Conservation (phyloP, 2,113 vertebrate species). For the Lagopus muta region DNA sequence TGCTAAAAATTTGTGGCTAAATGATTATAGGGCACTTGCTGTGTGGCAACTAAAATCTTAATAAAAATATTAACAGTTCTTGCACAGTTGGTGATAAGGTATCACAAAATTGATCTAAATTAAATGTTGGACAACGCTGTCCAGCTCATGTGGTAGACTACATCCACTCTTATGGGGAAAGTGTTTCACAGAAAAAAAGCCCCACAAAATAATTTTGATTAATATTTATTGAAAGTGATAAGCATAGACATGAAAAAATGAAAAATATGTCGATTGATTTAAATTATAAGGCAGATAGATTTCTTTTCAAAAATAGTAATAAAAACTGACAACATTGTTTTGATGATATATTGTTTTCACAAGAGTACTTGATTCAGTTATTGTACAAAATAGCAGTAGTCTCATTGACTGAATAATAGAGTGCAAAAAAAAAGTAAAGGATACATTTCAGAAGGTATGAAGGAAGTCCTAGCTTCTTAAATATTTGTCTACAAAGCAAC, state of each 20-base stretch:
- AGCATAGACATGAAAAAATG: background rate
- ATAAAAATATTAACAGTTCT: background rate
- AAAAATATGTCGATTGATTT: background rate
- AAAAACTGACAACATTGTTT: background rate
- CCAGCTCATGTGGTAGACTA: background rate
- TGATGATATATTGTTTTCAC: background rate
- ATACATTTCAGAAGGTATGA: conserved; percentile 15
- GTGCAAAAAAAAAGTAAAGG: background rate
- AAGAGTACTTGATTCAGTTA: background rate
- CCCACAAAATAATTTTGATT: background rate
- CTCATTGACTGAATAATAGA: background rate
- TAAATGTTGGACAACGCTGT: background rate
- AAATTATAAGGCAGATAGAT: background rate
- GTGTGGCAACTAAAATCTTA: background rate
- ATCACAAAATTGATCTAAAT: background rate
- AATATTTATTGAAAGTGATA: background rate
- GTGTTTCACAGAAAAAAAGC: background rate
- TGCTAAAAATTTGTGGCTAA: background rate
- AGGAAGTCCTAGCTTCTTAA: background rate
- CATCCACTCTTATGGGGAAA: rapidly evolving
- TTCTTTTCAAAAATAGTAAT: background rate
- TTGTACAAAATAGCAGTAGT: background rate
- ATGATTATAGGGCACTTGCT: background rate
- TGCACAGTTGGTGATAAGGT: background rate
- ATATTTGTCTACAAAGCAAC: conserved; percentile 24